These are phyloP conservation scores for Dromiciops gliroides DNA, from an alignment of 2,113 vertebrate species.

Conservation along the genomic window DNA sequence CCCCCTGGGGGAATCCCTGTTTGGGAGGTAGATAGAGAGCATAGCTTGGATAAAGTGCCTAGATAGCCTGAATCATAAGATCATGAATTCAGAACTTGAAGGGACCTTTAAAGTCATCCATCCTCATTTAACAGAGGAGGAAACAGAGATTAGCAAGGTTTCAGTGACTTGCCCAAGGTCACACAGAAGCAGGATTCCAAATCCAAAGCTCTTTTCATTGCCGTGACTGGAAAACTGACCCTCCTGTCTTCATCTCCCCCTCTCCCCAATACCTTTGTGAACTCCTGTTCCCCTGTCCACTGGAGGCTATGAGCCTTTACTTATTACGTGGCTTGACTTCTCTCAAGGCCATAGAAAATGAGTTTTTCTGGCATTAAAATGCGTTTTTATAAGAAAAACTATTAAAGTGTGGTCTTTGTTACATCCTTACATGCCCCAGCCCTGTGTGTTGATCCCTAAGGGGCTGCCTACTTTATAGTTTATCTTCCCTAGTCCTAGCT, in stretches of 20 bases:
- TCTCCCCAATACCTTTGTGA: background rate
- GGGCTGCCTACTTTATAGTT: background rate
- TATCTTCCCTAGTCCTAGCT: background rate
- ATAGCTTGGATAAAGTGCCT: background rate
- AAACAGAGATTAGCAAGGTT: background rate
- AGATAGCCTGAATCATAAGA: background rate
- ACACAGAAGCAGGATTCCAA: background rate
- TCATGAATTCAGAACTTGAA: background rate
- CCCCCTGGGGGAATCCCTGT: background rate
- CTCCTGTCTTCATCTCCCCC: background rate
- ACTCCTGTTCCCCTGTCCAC: background rate
- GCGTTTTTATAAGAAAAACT: background rate
- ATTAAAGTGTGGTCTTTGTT: background rate
- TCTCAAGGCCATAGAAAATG: background rate
- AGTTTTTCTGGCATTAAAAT: background rate
- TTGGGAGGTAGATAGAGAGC: background rate
- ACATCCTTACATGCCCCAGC: background rate
- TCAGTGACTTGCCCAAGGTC: background rate
- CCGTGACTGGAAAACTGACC: background rate
- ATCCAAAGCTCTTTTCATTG: background rate
- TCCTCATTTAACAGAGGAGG: background rate
- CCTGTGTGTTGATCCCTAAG: background rate
- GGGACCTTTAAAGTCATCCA: background rate
- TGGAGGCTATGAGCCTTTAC: background rate
- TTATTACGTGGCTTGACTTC: background rate